Evolutionary conservation across 2,797 vertebrate species (phyloP), one percentile per base, ranked within the genome.

Genomic region (Petrocephalus sullivani): DNA sequence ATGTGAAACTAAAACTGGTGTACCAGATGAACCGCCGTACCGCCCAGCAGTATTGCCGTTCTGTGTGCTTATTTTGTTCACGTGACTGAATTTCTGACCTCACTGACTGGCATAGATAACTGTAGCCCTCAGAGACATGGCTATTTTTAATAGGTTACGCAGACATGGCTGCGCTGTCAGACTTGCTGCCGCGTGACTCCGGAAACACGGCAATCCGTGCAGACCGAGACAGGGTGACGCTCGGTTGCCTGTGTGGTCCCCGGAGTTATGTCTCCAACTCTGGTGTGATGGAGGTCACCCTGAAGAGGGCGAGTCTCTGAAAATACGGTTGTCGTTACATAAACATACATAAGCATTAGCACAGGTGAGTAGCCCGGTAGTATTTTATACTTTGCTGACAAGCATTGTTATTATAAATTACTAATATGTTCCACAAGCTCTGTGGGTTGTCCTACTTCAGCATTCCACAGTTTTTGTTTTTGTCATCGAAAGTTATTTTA

Each of bases 311-410:
- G 12, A 0, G 28, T 54, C 9, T 83, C 49, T 84, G 46, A 21
- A 37, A 54, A 84, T 54, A 84, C 28, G 49, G 49, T 54, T 84
- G 41, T 53, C 41, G 19, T 54, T 23, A 23, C 81, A 51, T 84
- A 84, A 84, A 54, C 46, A 54, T 23, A 4, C 41, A 49, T 54
- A 54, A 84, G 54, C 51, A 85, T 56, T 85, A 54, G 21, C 14
- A 28, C 51, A 56, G 54, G 83, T 54, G 83, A 57, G n/a, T 23
- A 53, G 83, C 83, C 6, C 12, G 0, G 53, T 23, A 85, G 53
- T 16, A 85, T 85, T 85, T 85, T 56, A 56, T 85, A 85, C 75
- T 85, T 85, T 85, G 83, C 51, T 85, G 83, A 85, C 83, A 85
- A 85, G 83, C 49, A 57, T 85, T 56, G 51, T 56, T 85, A 85